phyloP scores from a whole-genome alignment of 64 coral and sea anemone genomes.

The Actinia tenebrosa region DNA sequence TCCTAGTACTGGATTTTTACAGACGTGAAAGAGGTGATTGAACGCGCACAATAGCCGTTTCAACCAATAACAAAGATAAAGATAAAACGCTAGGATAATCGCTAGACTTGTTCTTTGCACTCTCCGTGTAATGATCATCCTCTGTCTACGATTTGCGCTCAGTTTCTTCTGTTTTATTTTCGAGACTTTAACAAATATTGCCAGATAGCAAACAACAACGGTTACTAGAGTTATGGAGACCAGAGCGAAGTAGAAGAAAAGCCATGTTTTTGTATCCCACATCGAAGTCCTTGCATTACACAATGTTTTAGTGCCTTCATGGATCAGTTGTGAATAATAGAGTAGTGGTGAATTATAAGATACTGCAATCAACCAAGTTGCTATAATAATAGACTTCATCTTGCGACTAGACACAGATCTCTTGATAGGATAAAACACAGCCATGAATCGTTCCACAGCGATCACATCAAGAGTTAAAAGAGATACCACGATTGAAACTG shows the following conservation, averaged over 20 bases:
- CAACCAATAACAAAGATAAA: conserved; percentile 14
- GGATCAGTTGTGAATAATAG: background rate
- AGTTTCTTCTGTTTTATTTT: background rate
- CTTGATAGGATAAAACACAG: conserved; percentile 2
- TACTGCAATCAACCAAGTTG: conserved; percentile 16
- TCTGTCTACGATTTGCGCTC: background rate
- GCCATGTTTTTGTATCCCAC: conserved; percentile 5
- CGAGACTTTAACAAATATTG: background rate
- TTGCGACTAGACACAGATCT: background rate
- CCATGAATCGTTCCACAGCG: conserved; percentile 2
- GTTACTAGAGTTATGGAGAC: background rate
- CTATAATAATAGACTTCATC: background rate
- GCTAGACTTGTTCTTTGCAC: conserved; percentile 3
- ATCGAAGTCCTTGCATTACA: background rate
- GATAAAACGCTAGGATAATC: conserved; percentile 16
- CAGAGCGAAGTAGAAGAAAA: background rate
- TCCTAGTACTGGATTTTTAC: background rate
- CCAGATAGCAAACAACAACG: background rate
- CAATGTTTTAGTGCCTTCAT: background rate
- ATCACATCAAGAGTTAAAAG: conserved; percentile 2
- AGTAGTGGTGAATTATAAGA: background rate
- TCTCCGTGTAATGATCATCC: background rate
- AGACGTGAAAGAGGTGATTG: background rate
- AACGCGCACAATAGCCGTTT: background rate
- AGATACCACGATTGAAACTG: conserved; percentile 8